phyloP scores from a whole-genome alignment of 92 coral and sea anemone species.

The Plumapathes pennacea region DNA sequence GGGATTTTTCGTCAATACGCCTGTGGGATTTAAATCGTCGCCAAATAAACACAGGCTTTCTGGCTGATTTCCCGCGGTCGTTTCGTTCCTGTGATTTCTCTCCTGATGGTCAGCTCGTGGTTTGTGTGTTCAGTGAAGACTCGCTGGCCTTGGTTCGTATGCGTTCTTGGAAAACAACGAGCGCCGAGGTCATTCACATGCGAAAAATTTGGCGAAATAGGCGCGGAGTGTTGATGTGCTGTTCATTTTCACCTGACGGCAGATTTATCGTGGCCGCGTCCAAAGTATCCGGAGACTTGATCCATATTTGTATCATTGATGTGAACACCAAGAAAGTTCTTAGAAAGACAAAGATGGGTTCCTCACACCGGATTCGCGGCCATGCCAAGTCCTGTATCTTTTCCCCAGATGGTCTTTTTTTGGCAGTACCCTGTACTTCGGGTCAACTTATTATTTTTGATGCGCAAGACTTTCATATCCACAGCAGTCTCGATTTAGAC shows the following conservation, averaged over 20 bases:
- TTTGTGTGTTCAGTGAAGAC: constrained; percentile 82
- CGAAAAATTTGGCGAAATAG: constrained; percentile 81
- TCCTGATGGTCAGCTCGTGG: constrained; percentile 87
- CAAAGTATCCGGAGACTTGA: constrained; percentile 67
- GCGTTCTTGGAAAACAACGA: constrained; percentile 91
- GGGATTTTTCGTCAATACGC: constrained; percentile 86
- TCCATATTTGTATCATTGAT: constrained; percentile 81
- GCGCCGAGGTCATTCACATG: constrained; percentile 92
- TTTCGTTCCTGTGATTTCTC: constrained; percentile 87
- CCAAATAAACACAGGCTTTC: constrained; percentile 84
- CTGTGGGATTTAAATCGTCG: constrained; percentile 87
- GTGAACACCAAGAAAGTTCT: constrained; percentile 68
- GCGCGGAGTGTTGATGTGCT: constrained; percentile 74
- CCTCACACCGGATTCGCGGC: constrained; percentile 78
- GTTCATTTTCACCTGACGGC: constrained; percentile 87
- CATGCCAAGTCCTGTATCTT: constrained; percentile 74
- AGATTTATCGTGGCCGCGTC: constrained; percentile 82
- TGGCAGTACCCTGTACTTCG: constrained; percentile 72
- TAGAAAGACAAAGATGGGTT: constrained; percentile 69
- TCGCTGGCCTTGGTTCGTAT: constrained; percentile 83
- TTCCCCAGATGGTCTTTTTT: constrained; percentile 82
- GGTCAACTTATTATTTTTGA: constrained; percentile 82
- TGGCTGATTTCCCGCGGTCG: constrained; percentile 89
- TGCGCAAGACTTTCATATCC: constrained; percentile 76
- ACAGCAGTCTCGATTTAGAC: constrained; percentile 78